Conservation (phyloP, 2,888 invertebrate species). For the Chloroclystis v-ata region DNA sequence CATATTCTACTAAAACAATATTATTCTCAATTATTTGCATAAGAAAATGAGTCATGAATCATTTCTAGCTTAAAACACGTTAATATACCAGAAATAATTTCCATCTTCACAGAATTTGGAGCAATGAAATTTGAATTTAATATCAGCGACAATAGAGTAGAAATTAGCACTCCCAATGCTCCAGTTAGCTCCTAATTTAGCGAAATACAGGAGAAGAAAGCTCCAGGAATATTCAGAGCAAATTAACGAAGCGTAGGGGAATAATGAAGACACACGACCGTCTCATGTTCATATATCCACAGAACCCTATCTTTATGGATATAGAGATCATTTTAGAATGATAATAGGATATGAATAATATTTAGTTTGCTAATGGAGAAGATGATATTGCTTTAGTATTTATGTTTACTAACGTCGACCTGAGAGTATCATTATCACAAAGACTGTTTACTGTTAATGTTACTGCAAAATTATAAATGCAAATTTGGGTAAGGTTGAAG, state of each 20-base stretch:
- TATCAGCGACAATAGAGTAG: background rate
- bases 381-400: no score
- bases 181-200: constrained; percentile 2
- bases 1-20: no score
- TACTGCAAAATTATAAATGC: no score
- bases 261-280: constrained; percentile 24
- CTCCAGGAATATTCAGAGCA: constrained; percentile 10
- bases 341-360: background rate
- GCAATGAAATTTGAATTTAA: background rate
- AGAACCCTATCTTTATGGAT: background rate
- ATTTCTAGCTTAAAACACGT: no score
- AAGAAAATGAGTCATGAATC: no score
- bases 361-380: no score
- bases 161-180: background rate
- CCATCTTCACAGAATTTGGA: background rate
- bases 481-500: no score
- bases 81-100: background rate
- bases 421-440: no score
- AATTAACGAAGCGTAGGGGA: constrained; percentile 22
- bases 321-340: constrained; percentile 1
- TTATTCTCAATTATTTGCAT: no score
- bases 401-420: no score
- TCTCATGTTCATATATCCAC: constrained; percentile 1
- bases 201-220: background rate
- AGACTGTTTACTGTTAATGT: no score